Conservation (phyloP, 2,797 vertebrate genomes). For the Buphagus erythrorhynchus region DNA sequence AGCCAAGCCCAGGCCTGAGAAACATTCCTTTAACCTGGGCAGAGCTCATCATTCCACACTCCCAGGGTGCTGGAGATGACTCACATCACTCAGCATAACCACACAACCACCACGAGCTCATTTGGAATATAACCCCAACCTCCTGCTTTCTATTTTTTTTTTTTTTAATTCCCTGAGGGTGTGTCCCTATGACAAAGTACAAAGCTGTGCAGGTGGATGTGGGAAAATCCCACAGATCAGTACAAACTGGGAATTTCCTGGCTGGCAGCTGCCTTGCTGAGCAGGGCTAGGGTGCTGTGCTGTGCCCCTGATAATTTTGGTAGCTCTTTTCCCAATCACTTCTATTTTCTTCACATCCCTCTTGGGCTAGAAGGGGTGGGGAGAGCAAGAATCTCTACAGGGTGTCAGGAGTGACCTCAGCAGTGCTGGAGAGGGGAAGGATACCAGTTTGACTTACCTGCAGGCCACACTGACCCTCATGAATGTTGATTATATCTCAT, state of each 20-base stretch:
- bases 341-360: not conserved
- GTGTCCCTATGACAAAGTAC: not conserved
- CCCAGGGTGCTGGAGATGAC: not conserved
- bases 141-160: accelerated
- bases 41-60: not conserved
- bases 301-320: not conserved
- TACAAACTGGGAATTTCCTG: not conserved
- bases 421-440: not conserved
- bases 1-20: not conserved
- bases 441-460: not conserved
- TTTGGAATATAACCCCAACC: not conserved
- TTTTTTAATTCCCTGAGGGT: not conserved
- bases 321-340: not conserved
- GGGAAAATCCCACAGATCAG: not conserved
- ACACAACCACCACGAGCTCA: not conserved
- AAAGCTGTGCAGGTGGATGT: not conserved
- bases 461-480: not conserved
- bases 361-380: not conserved
- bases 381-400: not conserved
- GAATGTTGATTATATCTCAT: not conserved
- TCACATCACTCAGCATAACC: not conserved
- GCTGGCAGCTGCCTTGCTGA: not conserved
- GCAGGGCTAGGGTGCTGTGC: accelerated
- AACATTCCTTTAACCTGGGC: not conserved
- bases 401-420: not conserved